phyloP scores from a whole-genome alignment of 2,797 vertebrate genomes.

The Crypturellus tataupa region DNA sequence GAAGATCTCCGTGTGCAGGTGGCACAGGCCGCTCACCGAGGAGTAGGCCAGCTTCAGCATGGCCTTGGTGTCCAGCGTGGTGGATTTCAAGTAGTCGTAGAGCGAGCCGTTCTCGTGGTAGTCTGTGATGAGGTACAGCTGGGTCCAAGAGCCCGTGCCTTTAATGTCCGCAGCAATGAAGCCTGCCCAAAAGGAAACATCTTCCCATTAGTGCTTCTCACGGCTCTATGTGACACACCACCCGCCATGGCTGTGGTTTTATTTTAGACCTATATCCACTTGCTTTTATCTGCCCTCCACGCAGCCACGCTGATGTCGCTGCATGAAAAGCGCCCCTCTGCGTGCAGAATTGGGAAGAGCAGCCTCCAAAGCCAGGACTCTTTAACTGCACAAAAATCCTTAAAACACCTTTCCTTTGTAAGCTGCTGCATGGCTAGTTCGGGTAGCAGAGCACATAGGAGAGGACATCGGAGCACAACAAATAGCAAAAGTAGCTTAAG shows the following conservation, averaged over 20 bases:
- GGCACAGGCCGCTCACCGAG: slow-evolving; percentile 93
- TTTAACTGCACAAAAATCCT: not conserved
- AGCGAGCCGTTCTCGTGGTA: slow-evolving; percentile 97
- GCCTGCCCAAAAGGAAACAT: slow-evolving; percentile 77
- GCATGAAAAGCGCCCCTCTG: not conserved
- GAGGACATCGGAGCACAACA: slow-evolving; percentile 33
- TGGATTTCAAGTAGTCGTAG: slow-evolving; percentile 96
- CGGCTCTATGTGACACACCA: not conserved
- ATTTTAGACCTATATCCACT: not conserved
- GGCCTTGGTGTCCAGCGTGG: slow-evolving; percentile 90
- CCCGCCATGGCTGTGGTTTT: not conserved
- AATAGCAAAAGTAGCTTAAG: not conserved
- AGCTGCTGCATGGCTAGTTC: not conserved
- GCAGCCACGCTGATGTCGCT: not conserved
- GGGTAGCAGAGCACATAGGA: not conserved
- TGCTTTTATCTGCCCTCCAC: not conserved
- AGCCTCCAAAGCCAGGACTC: not conserved
- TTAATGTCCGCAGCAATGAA: slow-evolving; percentile 99
- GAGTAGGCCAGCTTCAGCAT: slow-evolving; percentile 93
- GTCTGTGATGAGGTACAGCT: slow-evolving; percentile 96
- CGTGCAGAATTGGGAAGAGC: not conserved
- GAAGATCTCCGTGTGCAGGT: slow-evolving; percentile 97
- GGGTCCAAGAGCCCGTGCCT: slow-evolving; percentile 97
- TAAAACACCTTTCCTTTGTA: not conserved
- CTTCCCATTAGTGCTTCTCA: not conserved